Evolutionary conservation across 2,113 vertebrate species (phyloP), one percentile per base, ranked within the genome.

Genomic region (Lepisosteus oculatus): DNA sequence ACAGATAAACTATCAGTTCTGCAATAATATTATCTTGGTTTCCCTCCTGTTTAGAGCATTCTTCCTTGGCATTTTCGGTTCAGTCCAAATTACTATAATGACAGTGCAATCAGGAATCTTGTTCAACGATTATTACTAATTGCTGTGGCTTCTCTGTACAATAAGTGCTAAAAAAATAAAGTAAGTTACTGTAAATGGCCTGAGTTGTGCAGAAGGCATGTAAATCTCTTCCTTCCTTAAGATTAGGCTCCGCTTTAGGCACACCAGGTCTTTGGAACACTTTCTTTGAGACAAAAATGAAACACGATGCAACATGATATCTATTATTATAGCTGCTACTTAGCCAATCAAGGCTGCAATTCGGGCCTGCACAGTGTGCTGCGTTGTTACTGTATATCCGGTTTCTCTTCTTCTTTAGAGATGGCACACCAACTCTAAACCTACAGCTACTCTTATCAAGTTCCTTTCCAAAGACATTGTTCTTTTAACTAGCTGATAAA

Each of bases 231-330:
- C 63, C 44, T 71, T 71, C 45, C 42, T 29, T 17, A 17, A 51
- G 47, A 6, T 6, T 9, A 51, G 5, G 47, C 5, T 51, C 5
- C 9, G 47, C 47, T 51, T 55, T 7, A 56, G 17, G 42, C 51
- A 4, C 14, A 4, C 7, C 62, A 69, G 14, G 56, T 62, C 15
- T 55, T 56, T 73, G 65, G 61, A 68, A 51, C 5, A 76, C 17
- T 67, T 78, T 55, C 67, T 47, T 64, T 61, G 29, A 72, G 76
- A 83, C 72, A 67, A 61, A 11, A 68, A 69, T 66, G 67, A 69
- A 75, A 69, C 44, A 61, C 77, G 74, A 68, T 63, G 77, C 67
- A 79, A 84, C 74, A 51, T 78, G 76, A 83, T 80, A 82, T 76
- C 75, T 75, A 68, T 42, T 73, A 77, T 75, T 69, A 72, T 75